phyloP scores from a whole-genome alignment of 2,888 invertebrate species.

The Punctoribates punctum region DNA sequence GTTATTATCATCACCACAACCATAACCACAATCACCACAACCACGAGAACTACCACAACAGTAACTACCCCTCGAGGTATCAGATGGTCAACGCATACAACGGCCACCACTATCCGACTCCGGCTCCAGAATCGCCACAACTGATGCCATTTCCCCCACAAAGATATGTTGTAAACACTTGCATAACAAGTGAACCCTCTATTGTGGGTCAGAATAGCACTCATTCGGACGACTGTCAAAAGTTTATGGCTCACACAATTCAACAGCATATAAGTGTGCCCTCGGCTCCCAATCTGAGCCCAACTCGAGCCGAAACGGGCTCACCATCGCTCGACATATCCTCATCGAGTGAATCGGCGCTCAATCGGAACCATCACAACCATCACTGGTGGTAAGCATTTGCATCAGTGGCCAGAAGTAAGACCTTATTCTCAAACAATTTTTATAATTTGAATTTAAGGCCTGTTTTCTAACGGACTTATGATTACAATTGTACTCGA shows the following conservation, averaged over 20 bases:
- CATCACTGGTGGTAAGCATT: not conserved
- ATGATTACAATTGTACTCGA: no score
- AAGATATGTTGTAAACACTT: conserved; percentile 10
- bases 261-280: not conserved
- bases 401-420: no score
- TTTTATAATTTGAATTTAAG: no score
- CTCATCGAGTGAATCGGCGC: not conserved
- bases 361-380: not conserved
- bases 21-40: not conserved
- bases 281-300: not conserved
- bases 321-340: not conserved
- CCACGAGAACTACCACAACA: not conserved
- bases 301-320: not conserved
- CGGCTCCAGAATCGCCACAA: not conserved
- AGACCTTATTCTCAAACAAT: no score
- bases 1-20: conserved; percentile 6
- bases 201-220: not conserved
- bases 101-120: not conserved
- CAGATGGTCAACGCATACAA: not conserved
- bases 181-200: not conserved
- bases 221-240: conserved; percentile 1
- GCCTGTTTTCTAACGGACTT: no score
- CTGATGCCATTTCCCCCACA: not conserved
- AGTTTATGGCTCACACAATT: not conserved
- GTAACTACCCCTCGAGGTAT: not conserved